These are phyloP conservation scores for Drosophila antonietae DNA, from an alignment of 2,888 invertebrate species.

Conservation along the genomic window DNA sequence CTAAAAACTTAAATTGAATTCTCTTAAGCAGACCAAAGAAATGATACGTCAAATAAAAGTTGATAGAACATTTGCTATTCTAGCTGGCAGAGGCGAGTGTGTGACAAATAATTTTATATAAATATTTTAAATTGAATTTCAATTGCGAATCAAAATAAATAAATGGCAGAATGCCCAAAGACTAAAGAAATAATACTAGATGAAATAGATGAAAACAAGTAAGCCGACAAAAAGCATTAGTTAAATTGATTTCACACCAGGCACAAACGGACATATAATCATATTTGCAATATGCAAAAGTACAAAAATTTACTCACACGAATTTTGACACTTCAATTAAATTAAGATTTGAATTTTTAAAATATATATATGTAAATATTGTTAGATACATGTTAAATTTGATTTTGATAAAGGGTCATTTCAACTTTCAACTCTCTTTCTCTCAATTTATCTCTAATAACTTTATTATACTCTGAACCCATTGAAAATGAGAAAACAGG, in stretches of 20 bases:
- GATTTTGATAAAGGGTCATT: background rate
- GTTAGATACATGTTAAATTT: background rate
- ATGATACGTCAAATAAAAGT: conserved; percentile 40
- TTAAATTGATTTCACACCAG: conserved; percentile 25
- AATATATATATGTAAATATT: background rate
- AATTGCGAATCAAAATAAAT: conserved; percentile 55
- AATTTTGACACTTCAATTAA: background rate
- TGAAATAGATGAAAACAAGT: conserved; percentile 21
- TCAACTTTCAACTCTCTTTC: background rate
- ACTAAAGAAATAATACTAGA: background rate
- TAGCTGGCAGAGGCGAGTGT: conserved; percentile 24
- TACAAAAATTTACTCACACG: background rate
- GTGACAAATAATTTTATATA: conserved; percentile 8
- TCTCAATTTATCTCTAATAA: background rate
- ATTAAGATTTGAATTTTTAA: background rate
- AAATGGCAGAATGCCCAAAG: conserved; percentile 42
- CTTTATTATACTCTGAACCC: background rate
- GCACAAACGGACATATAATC: conserved; percentile 9
- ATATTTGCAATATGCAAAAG: background rate
- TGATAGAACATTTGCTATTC: conserved; percentile 11
- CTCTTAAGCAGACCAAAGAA: conserved; percentile 65
- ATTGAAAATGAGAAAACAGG: too few species aligned
- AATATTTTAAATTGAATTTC: conserved; percentile 46
- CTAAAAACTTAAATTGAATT: conserved; percentile 54
- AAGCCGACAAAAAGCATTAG: conserved; percentile 26